A percentile compares a stretch with the other conserved stretches of the same genome.
These are phyloP conservation scores for Ptilodon capucinus DNA, from an alignment of 2,888 invertebrate genomes.

Conservation along the genomic window DNA sequence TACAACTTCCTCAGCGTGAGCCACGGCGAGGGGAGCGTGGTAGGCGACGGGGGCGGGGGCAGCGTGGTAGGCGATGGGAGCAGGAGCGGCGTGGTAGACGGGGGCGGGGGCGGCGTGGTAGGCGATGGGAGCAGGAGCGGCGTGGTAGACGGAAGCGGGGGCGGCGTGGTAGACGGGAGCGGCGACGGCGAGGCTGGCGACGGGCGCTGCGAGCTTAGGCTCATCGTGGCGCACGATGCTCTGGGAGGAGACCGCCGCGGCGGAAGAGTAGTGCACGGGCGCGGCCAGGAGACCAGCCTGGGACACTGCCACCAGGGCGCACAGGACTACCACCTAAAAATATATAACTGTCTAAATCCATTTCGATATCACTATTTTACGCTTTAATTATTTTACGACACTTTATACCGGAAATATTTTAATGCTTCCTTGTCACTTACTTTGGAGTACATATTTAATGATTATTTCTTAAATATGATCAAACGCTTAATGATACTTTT, in stretches of 20 bases:
- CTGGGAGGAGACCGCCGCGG: constrained; percentile 50
- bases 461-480: constrained; percentile 2
- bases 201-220: constrained; percentile 30
- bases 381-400: not conserved
- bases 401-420: not conserved
- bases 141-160: constrained; percentile 21
- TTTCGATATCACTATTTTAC: not conserved
- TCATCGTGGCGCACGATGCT: constrained; percentile 53
- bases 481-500: constrained; percentile 11
- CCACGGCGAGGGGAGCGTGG: constrained; percentile 27
- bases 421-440: not conserved
- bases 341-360: not conserved
- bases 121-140: constrained; percentile 24
- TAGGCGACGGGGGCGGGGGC: constrained; percentile 29
- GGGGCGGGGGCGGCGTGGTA: constrained; percentile 35
- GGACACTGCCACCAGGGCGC: constrained; percentile 33
- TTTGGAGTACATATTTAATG: not conserved
- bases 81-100: constrained; percentile 39
- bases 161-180: constrained; percentile 29
- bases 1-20: constrained; percentile 41
- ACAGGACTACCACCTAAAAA: constrained; percentile 33
- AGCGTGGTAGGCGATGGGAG: constrained; percentile 36
- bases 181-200: constrained; percentile 22
- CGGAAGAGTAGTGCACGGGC: constrained; percentile 54
- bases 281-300: constrained; percentile 38